Evolutionary conservation across 2,113 vertebrate species (phyloP).

Genomic region (Catagonus wagneri): DNA sequence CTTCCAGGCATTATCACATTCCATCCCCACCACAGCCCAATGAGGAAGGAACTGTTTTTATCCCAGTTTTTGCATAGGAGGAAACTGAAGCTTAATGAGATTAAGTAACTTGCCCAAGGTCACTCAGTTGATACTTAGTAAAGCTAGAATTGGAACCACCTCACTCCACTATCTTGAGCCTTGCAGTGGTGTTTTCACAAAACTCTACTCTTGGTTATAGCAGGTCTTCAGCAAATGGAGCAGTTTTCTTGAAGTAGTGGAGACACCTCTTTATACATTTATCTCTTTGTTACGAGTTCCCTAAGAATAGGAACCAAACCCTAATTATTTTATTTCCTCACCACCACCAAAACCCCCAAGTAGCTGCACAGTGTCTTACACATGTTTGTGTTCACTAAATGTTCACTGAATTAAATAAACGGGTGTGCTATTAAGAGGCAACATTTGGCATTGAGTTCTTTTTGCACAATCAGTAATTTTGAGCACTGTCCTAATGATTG

Average conservation of each 20-base stretch:
- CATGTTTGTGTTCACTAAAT: neutral
- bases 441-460: slow-evolving; percentile 11
- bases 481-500: slow-evolving; percentile 12
- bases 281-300: neutral
- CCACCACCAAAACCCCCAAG: neutral
- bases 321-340: neutral
- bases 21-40: neutral
- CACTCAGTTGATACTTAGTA: neutral
- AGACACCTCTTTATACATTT: neutral
- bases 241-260: neutral
- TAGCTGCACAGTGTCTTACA: neutral
- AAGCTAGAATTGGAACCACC: neutral
- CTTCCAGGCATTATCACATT: neutral
- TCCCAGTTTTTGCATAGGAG: neutral
- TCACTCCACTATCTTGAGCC: neutral
- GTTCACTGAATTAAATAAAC: slow-evolving; percentile 43
- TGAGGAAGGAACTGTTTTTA: slow-evolving; percentile 55
- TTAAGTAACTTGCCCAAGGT: neutral
- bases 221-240: neutral
- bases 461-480: slow-evolving; percentile 41
- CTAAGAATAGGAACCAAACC: neutral
- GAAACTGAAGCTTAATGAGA: slow-evolving; percentile 29
- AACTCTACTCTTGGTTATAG: neutral
- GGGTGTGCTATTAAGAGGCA: slow-evolving; percentile 30
- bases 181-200: neutral